A percentile compares a stretch with the other conserved stretches of the same genome.
These are phyloP conservation scores for Heliconius erato DNA, from an alignment of 2,888 invertebrate genomes.

Conservation along the genomic window DNA sequence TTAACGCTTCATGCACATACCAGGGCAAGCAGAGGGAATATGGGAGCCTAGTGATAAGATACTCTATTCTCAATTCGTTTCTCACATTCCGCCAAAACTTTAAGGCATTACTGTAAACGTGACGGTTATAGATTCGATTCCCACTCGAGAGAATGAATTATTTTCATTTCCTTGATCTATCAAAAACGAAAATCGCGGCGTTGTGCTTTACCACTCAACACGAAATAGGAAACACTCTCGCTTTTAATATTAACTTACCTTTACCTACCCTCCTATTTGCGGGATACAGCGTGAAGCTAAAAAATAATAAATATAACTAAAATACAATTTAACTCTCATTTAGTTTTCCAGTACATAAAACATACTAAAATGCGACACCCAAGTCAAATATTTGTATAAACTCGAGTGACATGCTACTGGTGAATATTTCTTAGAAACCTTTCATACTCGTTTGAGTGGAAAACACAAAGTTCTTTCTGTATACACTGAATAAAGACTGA, in stretches of 20 bases:
- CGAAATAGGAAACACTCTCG: neutral
- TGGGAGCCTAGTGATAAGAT: neutral
- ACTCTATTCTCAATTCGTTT: neutral
- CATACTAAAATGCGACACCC: conserved; percentile 17
- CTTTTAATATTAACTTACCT: neutral
- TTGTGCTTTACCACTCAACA: neutral
- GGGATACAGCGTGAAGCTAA: neutral
- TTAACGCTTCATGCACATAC: neutral
- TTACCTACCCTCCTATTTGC: neutral
- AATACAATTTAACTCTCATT: neutral
- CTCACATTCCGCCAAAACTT: neutral
- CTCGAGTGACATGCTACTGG: conserved; percentile 14
- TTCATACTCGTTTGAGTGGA: conserved; percentile 16
- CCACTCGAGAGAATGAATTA: neutral
- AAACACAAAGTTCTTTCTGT: neutral
- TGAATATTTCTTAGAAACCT: conserved; percentile 27
- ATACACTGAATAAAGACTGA: neutral
- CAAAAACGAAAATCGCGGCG: neutral
- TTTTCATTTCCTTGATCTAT: neutral
- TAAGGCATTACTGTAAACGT: neutral
- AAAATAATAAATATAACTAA: neutral
- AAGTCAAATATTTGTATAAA: conserved; percentile 26
- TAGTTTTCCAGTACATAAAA: neutral
- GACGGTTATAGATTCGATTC: neutral
- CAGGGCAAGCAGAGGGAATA: neutral